Conservation (phyloP, 2,797 vertebrate species). For the Paramormyrops hopkinsi region DNA sequence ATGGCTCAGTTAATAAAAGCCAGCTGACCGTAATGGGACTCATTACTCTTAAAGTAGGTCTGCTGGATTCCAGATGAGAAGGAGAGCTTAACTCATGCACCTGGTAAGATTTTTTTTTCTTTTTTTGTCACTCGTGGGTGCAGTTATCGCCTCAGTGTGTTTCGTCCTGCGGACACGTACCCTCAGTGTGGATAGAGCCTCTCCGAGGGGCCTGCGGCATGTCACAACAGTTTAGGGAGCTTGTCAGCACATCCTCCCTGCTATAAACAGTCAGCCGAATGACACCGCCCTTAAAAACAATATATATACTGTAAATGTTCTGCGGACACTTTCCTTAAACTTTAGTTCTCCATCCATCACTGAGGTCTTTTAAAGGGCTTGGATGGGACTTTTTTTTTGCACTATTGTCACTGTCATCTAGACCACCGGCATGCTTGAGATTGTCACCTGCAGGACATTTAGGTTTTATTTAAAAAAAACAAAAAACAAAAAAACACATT, state of each 20-base stretch:
- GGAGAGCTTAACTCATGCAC: not conserved
- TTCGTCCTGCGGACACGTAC: not conserved
- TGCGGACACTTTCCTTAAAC: not conserved
- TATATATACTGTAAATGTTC: not conserved
- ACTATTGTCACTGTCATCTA: not conserved
- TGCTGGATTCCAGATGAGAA: not conserved
- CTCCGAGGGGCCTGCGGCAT: not conserved
- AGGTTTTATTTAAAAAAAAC: not conserved
- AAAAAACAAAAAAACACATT: not conserved
- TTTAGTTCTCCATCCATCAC: not conserved
- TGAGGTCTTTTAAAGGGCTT: not conserved
- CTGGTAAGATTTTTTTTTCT: not conserved
- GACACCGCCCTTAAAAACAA: not conserved
- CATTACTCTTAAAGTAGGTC: constrained; percentile 8
- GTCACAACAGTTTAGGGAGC: not conserved
- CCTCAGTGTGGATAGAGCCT: not conserved
- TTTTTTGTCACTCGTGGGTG: not conserved
- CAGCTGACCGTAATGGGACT: constrained; percentile 8
- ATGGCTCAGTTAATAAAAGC: not conserved
- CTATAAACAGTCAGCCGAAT: not conserved
- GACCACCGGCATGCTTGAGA: not conserved
- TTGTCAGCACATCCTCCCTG: not conserved
- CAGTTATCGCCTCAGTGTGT: not conserved
- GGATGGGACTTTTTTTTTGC: not conserved
- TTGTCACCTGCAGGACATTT: not conserved